Base-by-base conservation (phyloP, 2,797 vertebrate genomes). In the Lepilemur ruficaudatus region DNA sequence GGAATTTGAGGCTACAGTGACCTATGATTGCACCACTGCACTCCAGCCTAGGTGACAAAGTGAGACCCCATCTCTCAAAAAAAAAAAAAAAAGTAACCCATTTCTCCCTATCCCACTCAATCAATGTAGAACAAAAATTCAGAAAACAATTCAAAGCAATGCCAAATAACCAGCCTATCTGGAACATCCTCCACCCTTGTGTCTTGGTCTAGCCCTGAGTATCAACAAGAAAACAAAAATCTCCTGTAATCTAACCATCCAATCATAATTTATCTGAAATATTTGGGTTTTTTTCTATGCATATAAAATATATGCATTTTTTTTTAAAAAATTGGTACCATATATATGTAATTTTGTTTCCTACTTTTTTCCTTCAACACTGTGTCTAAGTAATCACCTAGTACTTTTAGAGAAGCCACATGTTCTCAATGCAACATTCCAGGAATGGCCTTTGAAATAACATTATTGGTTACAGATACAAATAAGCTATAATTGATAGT, bases 371-470 rank as follows among this genome's bases (percentile, higher is more conserved):
- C 70, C 18, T 75, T 78, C 46, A 59, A 73, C 14, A 38, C 25
- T 63, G 50, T 89, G 52, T 86, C 73, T 86, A 63, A 91, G 41
- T 55, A 50, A 93, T 70, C 52, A 35, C 25, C 46, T 35, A 28
- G 48, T 52, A 91, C 69, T 81, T 93, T 81, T 95, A 93, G 75
- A 85, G 95, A 63, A 61, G 22, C 67, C 52, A 65, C 55, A 50
- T 52, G 59, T 18, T 91, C 48, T 90, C 63, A 88, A 35, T 59
- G 35, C 13, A 55, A 93, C 46, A 75, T 79, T 91, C 18, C 14
- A 46, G 46, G 52, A 59, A 91, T 32, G 48, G 20, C 35, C 63
- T 75, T 63, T 48, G 50, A 86, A 28, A 80, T 41, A 81, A 83
- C 52, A 48, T 81, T 43, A 59, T 35, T 73, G n/a, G 72, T 88